These are phyloP conservation scores for Rhynchophorus ferrugineus DNA, from an alignment of 1,140 invertebrate genomes.

Conservation along the genomic window DNA sequence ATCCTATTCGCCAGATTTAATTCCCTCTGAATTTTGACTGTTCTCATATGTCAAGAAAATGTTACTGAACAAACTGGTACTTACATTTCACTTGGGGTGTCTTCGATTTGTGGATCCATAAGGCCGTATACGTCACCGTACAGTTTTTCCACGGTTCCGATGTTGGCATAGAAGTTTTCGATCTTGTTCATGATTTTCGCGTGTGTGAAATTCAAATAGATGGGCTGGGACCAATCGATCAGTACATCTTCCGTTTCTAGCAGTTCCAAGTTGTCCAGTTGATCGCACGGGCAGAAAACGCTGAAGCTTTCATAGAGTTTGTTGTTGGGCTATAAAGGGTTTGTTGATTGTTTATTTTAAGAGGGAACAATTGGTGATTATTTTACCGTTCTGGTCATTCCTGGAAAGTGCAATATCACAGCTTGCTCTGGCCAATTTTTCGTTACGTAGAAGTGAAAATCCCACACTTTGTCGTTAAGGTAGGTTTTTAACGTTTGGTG, in stretches of 20 bases:
- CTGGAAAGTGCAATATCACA: conserved; percentile 76
- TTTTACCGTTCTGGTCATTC: conserved; percentile 71
- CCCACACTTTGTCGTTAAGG: conserved; percentile 76
- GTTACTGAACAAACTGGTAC: too few species aligned
- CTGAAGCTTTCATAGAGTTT: conserved; percentile 71
- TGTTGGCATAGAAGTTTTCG: conserved; percentile 54
- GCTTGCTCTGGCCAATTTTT: conserved; percentile 76
- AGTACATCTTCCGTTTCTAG: conserved; percentile 65
- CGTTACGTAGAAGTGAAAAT: conserved; percentile 80
- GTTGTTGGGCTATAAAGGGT: conserved; percentile 75
- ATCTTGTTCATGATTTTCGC: conserved; percentile 65
- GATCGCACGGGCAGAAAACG: conserved; percentile 70
- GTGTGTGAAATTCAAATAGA: conserved; percentile 79
- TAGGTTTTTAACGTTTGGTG: conserved; percentile 81
- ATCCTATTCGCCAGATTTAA: too few species aligned
- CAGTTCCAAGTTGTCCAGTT: conserved; percentile 59
- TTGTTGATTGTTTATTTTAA: too few species aligned
- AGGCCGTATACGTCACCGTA: conserved; percentile 65
- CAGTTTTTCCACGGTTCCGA: conserved; percentile 62
- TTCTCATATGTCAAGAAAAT: too few species aligned
- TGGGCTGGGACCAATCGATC: conserved; percentile 65
- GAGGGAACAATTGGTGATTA: too few species aligned
- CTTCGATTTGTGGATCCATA: conserved; percentile 10
- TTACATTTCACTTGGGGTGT: conserved; percentile 10
- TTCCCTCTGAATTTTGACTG: too few species aligned